Base-by-base conservation (phyloP, 2,113 vertebrate genomes). In the Pao palembangensis region DNA sequence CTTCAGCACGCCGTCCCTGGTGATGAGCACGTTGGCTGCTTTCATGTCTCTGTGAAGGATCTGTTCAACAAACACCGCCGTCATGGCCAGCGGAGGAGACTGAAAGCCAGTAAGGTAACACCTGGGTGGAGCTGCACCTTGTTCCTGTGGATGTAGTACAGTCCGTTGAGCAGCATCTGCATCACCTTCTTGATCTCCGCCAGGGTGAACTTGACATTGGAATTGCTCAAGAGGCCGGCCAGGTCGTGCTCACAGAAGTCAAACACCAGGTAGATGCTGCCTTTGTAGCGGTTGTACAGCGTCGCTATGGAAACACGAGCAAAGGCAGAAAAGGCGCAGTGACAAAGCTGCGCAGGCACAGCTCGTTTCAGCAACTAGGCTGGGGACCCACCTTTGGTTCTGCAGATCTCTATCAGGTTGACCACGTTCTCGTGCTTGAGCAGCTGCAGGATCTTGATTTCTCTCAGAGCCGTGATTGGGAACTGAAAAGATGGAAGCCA, bases 31-130 rank as follows among this genome's bases (percentile, higher is more conserved):
- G 0, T 99, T 99, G 0, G 97, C 97, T 0, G 97, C 97, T 70
- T 99, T 99, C 97, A 98, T 98, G 79, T 98, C 97, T 75, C 96
- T 91, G 87, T 99, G 97, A 64, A 99, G 85, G 50, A 99, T 99
- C 97, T 99, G 81, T 18, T 4, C 13, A 61, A 46, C 0, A 67
- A 0, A 41, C 1, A 19, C 4, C 15, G n/a, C 2, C 15, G 34
- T 1, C 11, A 38, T 4, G 25, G 25, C 5, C 25, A 25, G n/a
- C n/a, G n/a, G n/a, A n/a, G n/a, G n/a, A n/a, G n/a, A n/a, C n/a
- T n/a, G n/a, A n/a, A n/a, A n/a, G n/a, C n/a, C n/a, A n/a, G n/a
- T n/a, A n/a, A n/a, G n/a, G n/a, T n/a, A n/a, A n/a, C n/a, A n/a
- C n/a, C n/a, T n/a, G n/a, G n/a, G n/a, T n/a, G n/a, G 20, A 28